Evolutionary conservation across 2,797 vertebrate species (phyloP).

Genomic region (Morelia viridis): DNA sequence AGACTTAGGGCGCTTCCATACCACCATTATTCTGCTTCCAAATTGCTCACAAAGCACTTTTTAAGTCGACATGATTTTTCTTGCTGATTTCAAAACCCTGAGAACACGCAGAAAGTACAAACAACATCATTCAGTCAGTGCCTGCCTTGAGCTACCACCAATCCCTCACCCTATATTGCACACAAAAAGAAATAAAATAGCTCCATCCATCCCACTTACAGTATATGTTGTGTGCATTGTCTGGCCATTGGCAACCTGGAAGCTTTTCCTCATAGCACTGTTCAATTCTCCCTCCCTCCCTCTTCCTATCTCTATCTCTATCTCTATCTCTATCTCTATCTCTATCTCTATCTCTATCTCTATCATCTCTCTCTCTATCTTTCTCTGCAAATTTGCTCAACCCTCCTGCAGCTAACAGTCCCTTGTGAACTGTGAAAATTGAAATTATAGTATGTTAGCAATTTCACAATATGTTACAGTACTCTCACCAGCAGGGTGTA

Average conservation of each 20-base stretch:
- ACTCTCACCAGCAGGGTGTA: too few relatives aligned
- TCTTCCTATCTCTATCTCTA: background rate
- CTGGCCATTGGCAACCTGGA: background rate
- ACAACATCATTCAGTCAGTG: background rate
- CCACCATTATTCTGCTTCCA: background rate
- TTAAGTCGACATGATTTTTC: background rate
- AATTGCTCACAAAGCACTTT: conserved; percentile 2
- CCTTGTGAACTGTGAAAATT: too few relatives aligned
- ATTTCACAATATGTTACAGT: too few relatives aligned
- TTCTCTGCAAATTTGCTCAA: too few relatives aligned
- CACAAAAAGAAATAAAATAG: background rate
- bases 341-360: too few relatives aligned
- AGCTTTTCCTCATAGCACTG: background rate
- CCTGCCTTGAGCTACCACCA: background rate
- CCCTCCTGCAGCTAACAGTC: too few relatives aligned
- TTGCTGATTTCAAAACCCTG: background rate
- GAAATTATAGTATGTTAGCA: too few relatives aligned
- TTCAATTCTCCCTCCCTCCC: background rate
- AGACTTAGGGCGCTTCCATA: background rate
- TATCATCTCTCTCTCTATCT: too few relatives aligned
- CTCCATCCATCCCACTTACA: background rate
- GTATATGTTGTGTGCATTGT: background rate
- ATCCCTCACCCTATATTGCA: background rate
- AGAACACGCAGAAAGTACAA: background rate
- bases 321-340: too few relatives aligned